These are phyloP conservation scores for Brachionus paranguensis DNA, from an alignment of 1,140 invertebrate genomes.

Conservation along the genomic window DNA sequence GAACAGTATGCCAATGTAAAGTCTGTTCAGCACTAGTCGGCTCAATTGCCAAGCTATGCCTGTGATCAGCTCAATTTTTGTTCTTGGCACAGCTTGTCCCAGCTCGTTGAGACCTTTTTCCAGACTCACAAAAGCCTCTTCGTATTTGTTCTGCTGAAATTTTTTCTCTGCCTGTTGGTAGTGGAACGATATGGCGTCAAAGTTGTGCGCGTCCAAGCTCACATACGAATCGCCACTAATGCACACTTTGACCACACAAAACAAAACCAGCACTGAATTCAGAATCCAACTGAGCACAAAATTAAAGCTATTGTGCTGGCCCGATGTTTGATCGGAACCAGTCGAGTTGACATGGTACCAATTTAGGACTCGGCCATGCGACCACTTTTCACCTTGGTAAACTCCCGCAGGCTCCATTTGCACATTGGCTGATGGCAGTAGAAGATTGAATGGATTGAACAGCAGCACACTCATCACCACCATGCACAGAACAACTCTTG, in stretches of 20 bases:
- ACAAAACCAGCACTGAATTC: not conserved
- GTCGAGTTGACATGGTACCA: not conserved
- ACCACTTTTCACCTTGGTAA: not conserved
- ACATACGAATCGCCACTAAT: conserved; percentile 11
- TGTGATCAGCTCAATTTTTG: not conserved
- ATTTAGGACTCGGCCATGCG: not conserved
- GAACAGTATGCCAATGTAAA: not conserved
- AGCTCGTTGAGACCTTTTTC: conserved; percentile 4
- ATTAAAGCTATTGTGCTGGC: not conserved
- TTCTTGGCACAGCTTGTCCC: conserved; percentile 8
- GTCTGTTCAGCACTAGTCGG: not conserved
- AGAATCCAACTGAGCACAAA: not conserved
- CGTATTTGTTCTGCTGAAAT: not conserved
- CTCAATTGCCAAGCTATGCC: conserved; percentile 30
- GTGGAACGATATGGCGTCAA: not conserved
- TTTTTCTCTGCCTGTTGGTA: conserved; percentile 17
- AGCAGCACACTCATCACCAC: conserved; percentile 29
- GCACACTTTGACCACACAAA: not conserved
- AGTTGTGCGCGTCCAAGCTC: not conserved
- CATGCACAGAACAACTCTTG: conserved; percentile 28
- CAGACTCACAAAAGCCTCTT: not conserved
- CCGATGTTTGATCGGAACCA: not conserved
- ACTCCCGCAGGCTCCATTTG: not conserved
- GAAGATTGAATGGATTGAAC: conserved; percentile 13
- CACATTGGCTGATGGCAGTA: not conserved